These are phyloP conservation scores for Cistogaster globosa DNA, from an alignment of 2,888 invertebrate genomes.

Conservation along the genomic window DNA sequence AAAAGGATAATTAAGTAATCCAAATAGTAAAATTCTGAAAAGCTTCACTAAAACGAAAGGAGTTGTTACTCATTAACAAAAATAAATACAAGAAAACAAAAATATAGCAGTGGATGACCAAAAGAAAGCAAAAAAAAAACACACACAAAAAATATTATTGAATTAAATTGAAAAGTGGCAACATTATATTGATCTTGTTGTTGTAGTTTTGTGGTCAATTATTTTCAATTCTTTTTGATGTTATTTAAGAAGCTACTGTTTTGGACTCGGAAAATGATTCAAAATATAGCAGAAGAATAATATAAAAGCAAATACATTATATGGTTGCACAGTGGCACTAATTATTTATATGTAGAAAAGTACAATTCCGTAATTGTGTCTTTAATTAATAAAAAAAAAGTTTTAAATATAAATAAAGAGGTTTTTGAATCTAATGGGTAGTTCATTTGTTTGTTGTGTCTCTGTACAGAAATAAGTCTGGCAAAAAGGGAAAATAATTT, in stretches of 20 bases:
- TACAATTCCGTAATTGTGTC: no score
- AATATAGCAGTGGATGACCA: slow-evolving; percentile 26
- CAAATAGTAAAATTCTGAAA: slow-evolving; percentile 43
- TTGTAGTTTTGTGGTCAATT: slow-evolving; percentile 45
- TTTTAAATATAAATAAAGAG: no score
- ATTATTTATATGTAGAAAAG: no score
- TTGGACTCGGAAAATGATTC: slow-evolving; percentile 64
- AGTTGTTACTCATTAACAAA: slow-evolving; percentile 33
- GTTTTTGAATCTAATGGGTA: no score
- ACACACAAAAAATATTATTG: slow-evolving; percentile 36
- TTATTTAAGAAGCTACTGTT: slow-evolving; percentile 47
- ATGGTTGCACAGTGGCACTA: slow-evolving; percentile 26
- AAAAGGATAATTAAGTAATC: no score
- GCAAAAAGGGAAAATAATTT: no score
- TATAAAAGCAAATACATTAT: no score
- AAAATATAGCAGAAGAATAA: no score
- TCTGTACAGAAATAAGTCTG: no score
- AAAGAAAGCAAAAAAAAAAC: slow-evolving; percentile 43
- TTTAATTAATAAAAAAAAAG: no score
- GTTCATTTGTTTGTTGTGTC: no score
- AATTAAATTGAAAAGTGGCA: slow-evolving; percentile 49
- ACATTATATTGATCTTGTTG: slow-evolving; percentile 38
- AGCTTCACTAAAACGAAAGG: slow-evolving; percentile 46
- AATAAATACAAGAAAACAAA: slow-evolving; percentile 3
- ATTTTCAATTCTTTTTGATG: not conserved